Evolutionary conservation across 1,140 invertebrate species (phyloP), one percentile per base, ranked within the genome.

Genomic region (Eumeta japonica): DNA sequence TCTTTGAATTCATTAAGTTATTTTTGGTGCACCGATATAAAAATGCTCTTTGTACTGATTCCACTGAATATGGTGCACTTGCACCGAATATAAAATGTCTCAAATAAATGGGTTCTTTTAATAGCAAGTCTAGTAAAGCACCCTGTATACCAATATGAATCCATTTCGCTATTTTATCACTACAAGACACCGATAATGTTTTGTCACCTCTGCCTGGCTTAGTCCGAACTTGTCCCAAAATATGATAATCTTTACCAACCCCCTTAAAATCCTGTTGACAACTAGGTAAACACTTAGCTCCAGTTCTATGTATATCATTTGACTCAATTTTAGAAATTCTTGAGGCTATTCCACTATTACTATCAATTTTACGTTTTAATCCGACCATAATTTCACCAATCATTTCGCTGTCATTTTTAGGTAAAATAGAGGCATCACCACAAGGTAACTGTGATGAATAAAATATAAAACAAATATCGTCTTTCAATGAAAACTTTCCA

Each of bases 111-210:
- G 85, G 82, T 41, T 80, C 55, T 1, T 62, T 37, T 33, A 95
- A 65, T 13, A 95, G 67, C 27, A 83, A 57, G 45, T 83, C 83
- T 30, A 95, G 58, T 15, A 95, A 62, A 5, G 87, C 81, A 24
- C 94, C 94, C 68, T 90, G 86, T 24, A 92, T 57, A 1, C 93
- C 93, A 28, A 93, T 49, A 41, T 89, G 71, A 60, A 88, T 85
- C 94, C 94, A 97, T 41, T 86, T 85, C 4, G 90, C 83, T 2
- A 97, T 76, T 79, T 97, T 97, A 72, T 97, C 94, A 66, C 91
- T 95, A 67, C 94, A 97, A 1, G 90, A 94, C 43, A 95, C 82
- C 27, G 90, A 94, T 10, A 89, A 56, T 1, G 94, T 97, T 28
- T 84, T 85, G 62, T 94, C 87, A 0, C 94, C 94, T 57, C 92